Conservation (phyloP, 2,888 invertebrate species). For the Baronia brevicornis region DNA sequence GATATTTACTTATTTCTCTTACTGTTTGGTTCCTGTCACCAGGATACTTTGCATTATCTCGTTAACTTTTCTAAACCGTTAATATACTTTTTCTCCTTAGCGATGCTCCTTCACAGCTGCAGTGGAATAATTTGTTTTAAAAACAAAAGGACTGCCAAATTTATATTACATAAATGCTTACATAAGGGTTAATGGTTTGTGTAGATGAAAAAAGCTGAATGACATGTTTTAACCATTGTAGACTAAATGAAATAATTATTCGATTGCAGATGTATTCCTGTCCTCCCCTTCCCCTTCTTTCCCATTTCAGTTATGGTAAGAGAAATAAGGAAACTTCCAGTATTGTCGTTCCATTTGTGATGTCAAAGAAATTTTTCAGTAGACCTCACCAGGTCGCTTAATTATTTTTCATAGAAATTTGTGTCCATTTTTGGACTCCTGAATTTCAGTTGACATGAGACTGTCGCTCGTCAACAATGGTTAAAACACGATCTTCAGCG, state of each 20-base stretch:
- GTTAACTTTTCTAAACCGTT: conserved; percentile 34
- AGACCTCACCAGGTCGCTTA: conserved; percentile 38
- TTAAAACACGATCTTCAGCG: conserved; percentile 75
- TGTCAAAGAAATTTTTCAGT: conserved; percentile 69
- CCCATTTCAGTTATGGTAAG: conserved; percentile 45
- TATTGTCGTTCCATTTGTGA: conserved; percentile 23
- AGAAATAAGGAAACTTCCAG: conserved; percentile 59
- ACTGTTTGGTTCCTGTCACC: conserved; percentile 41
- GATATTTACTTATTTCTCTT: conserved; percentile 70
- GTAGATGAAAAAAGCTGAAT: conserved; percentile 60
- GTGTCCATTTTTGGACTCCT: conserved; percentile 67
- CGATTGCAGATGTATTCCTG: conserved; percentile 64
- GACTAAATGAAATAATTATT: conserved; percentile 68
- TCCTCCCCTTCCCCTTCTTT: conserved; percentile 48
- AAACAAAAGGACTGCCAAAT: conserved; percentile 55
- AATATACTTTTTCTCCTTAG: conserved; percentile 64
- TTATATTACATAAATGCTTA: conserved; percentile 42
- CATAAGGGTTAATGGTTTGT: conserved; percentile 51
- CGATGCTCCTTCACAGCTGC: conserved; percentile 64
- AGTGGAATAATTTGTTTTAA: conserved; percentile 67
- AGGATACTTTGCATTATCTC: conserved; percentile 23
- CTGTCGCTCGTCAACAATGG: conserved; percentile 72
- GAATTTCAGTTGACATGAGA: conserved; percentile 74
- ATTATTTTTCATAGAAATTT: conserved; percentile 45
- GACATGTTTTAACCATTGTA: conserved; percentile 76